Conservation (phyloP, 2,113 vertebrate species). For the Notarius lentiginosus region DNA sequence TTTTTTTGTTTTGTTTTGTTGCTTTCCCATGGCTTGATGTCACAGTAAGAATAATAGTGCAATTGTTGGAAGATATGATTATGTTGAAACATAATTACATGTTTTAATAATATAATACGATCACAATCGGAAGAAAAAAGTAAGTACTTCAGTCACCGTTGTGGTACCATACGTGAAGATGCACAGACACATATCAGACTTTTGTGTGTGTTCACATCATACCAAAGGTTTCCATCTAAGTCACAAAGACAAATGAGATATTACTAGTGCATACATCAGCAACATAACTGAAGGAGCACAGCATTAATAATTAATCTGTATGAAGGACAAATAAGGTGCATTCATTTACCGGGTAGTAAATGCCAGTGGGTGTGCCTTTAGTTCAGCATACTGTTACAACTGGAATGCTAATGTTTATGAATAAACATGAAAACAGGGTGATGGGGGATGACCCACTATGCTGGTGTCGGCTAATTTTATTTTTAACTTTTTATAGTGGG, state of each 20-base stretch:
- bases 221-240: not conserved
- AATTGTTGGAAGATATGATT: not conserved
- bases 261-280: not conserved
- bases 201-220: not conserved
- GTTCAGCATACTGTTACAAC: not conserved
- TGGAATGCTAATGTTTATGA: not conserved
- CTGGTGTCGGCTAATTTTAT: too few species aligned
- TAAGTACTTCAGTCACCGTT: not conserved
- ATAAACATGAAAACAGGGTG: not conserved
- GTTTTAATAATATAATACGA: not conserved
- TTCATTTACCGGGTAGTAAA: not conserved
- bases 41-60: not conserved
- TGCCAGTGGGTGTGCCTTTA: not conserved
- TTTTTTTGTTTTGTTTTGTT: not conserved
- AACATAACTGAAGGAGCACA: not conserved
- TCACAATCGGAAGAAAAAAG: not conserved
- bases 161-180: not conserved
- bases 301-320: not conserved
- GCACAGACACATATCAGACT: not conserved
- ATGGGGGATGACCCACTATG: too few species aligned
- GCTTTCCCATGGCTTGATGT: not conserved
- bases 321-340: not conserved
- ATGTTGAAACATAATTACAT: not conserved
- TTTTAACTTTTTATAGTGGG: not conserved
- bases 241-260: not conserved